Evolutionary conservation across 2,113 vertebrate species (phyloP).

Genomic region (Callipepla squamata): DNA sequence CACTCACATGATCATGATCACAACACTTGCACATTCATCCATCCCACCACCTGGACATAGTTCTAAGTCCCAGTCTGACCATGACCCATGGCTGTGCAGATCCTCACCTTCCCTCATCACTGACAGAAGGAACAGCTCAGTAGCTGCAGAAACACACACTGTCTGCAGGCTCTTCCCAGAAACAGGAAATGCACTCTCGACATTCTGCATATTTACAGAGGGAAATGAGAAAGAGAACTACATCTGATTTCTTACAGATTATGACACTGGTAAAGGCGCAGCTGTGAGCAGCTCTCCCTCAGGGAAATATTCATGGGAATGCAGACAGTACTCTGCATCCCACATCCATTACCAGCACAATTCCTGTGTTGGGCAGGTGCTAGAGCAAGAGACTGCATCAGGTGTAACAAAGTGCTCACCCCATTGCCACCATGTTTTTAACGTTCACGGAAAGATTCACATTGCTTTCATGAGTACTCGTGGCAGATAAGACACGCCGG

Average conservation of each 20-base stretch:
- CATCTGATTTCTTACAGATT: background rate
- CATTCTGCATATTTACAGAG: fast-evolving
- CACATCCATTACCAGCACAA: no score
- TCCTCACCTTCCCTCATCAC: background rate
- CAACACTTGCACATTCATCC: background rate
- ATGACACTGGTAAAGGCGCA: no score
- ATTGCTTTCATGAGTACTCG: no score
- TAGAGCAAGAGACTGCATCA: no score
- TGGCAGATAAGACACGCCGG: no score
- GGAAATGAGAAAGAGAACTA: background rate
- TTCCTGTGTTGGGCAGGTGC: no score
- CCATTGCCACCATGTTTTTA: no score
- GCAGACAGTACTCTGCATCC: no score
- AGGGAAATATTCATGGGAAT: no score
- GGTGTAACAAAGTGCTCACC: no score
- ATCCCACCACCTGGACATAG: background rate
- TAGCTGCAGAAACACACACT: fast-evolving
- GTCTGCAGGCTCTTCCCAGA: fast-evolving
- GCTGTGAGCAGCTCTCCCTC: background rate
- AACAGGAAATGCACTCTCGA: fast-evolving
- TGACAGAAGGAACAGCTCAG: fast-evolving
- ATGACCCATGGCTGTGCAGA: background rate
- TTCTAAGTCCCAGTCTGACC: no score
- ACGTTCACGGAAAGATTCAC: no score
- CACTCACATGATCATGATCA: fast-evolving